Evolutionary conservation across 2,797 vertebrate genomes (phyloP), one percentile per base, ranked within the genome.

Genomic region (Pantherophis vulpinus): DNA sequence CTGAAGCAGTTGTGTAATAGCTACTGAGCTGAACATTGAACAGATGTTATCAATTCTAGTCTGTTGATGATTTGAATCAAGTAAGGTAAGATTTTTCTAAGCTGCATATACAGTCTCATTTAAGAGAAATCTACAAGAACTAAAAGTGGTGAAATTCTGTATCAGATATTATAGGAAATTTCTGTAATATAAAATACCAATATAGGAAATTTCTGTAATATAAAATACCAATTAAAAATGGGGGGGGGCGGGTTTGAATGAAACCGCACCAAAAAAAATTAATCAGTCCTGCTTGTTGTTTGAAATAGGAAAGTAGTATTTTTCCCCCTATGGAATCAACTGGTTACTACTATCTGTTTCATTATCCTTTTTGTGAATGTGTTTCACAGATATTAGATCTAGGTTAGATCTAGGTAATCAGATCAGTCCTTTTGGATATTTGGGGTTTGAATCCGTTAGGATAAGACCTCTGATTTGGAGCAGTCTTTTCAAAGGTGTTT

Each of bases 1-100:
- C 42, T 83, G 5, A n/a, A 88, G 93, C 89, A 60, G 42, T 61
- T 94, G 63, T 70, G 16, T 83, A 58, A 87, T 20, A 95, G 7
- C 79, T 42, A 0, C 89, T 79, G 87, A 42, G 27, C 56, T 89
- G 54, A 93, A 93, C 91, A 55, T 91, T 90, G 94, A 89, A 93
- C 16, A 23, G 7, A 94, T 86, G 59, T 93, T 94, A 95, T 12
- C 58, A n/a, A 42, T 90, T 94, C 54, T 63, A 79, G 63, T 29
- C 47, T 91, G 42, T 56, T 90, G 0, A 79, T 93, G 61, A 91
- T 92, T 2, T 6, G 1, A 23, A 18, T 95, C 86, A 13, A 47
- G 54, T 54, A 20, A 63, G 32, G 0, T 0, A 92, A 27, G 89
- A 88, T 90, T 92, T 87, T 88, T 3, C 51, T 91, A 89, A 93